Percentiles rank a stretch among this genome's conserved stretches.
Evolutionary conservation across 2,888 invertebrate genomes (phyloP).

Genomic region (Trichopria drosophilae): DNA sequence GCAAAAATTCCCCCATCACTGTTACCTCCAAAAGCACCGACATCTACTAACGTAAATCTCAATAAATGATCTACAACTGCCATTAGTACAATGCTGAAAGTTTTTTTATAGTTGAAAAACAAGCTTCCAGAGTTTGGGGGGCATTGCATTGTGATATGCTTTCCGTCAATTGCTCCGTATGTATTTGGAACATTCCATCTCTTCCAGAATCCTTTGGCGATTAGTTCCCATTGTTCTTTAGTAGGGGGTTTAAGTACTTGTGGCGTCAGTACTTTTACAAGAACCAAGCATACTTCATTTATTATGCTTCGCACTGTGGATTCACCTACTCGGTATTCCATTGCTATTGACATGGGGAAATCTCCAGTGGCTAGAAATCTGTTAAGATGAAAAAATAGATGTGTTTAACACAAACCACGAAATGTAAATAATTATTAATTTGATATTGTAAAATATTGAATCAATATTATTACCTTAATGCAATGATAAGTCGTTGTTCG

Average conservation of each 20-base stretch:
- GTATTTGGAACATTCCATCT: conserved; percentile 40
- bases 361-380: conserved; percentile 30
- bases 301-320: conserved; percentile 29
- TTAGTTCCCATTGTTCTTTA: conserved; percentile 25
- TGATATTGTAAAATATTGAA: too few relatives aligned
- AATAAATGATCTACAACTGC: conserved; percentile 8
- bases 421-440: too few relatives aligned
- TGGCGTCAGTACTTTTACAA: conserved; percentile 21
- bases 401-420: too few relatives aligned
- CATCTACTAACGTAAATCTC: conserved; percentile 8
- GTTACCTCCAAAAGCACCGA: conserved; percentile 9
- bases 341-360: conserved; percentile 21
- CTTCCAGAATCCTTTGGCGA: conserved; percentile 28
- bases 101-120: conserved; percentile 26
- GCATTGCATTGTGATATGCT: conserved; percentile 35
- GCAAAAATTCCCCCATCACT: conserved; percentile 11
- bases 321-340: conserved; percentile 27
- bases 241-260: conserved; percentile 22
- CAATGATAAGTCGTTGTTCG: too few relatives aligned
- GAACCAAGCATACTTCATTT: conserved; percentile 24
- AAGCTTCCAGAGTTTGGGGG: conserved; percentile 34
- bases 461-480: too few relatives aligned
- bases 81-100: conserved; percentile 13
- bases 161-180: conserved; percentile 37
- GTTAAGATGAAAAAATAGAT: conserved; percentile 15